Conservation (phyloP, 2,797 vertebrate genomes). For the Bradypodion ventrale region DNA sequence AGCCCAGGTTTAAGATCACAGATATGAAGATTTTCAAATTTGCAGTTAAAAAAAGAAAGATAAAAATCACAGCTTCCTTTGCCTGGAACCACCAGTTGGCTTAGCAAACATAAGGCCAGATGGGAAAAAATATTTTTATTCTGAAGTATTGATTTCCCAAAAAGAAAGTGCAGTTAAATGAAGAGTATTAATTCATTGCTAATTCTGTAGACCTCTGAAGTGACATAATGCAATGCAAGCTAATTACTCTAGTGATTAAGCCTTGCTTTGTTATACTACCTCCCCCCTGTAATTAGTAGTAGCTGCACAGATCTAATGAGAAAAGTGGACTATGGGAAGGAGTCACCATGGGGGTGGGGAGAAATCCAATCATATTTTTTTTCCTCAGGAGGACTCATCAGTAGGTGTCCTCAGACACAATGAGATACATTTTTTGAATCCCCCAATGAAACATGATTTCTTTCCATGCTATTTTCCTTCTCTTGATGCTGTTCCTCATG, state of each 20-base stretch:
- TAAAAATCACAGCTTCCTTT: not conserved
- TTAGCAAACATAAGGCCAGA: not conserved
- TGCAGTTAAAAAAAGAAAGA: too few species aligned
- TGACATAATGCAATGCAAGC: conserved; percentile 20
- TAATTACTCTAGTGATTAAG: conserved; percentile 48
- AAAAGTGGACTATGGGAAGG: conserved; percentile 13
- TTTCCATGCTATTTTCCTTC: accelerated
- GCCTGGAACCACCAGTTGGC: not conserved
- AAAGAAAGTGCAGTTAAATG: not conserved
- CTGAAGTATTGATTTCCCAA: conserved; percentile 19
- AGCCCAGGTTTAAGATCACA: not conserved
- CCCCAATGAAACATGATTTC: not conserved
- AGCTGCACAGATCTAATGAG: conserved; percentile 34
- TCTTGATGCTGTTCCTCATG: not conserved
- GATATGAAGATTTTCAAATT: not conserved
- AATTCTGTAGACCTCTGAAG: conserved; percentile 36
- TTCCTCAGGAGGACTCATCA: not conserved
- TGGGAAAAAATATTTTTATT: not conserved
- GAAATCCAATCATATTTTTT: not conserved
- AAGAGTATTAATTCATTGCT: conserved; percentile 14
- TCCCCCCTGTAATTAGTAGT: conserved; percentile 47
- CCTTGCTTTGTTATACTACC: conserved; percentile 39
- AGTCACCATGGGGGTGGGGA: conserved; percentile 10
- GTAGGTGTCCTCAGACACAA: not conserved
- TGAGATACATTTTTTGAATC: not conserved